Conservation (phyloP, 1,140 invertebrate species). For the Papilio glaucus region DNA sequence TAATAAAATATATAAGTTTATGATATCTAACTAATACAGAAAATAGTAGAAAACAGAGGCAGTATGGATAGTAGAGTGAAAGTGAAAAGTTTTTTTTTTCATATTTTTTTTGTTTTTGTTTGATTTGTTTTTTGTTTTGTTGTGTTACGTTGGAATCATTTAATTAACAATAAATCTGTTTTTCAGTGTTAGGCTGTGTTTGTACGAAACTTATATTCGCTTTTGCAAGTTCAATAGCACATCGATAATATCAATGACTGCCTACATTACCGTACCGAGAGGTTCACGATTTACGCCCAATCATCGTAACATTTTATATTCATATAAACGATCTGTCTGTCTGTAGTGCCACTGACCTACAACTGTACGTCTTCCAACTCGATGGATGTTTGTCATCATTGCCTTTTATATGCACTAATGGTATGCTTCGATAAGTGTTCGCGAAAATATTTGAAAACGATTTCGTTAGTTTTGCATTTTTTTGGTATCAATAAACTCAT, state of each 20-base stretch:
- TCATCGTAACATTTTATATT: slow-evolving; percentile 55
- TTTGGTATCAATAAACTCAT: no score
- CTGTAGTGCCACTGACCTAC: slow-evolving; percentile 51
- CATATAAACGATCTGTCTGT: slow-evolving; percentile 42
- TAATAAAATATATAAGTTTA: no score
- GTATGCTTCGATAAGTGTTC: background rate
- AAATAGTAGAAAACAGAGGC: no score
- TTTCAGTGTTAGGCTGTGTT: background rate
- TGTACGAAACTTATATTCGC: slow-evolving; percentile 8
- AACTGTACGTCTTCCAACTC: slow-evolving; percentile 41
- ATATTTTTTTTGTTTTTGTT: no score
- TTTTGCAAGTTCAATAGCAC: slow-evolving; percentile 57
- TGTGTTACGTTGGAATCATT: no score
- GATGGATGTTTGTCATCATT: slow-evolving; percentile 28
- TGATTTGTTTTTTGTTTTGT: no score
- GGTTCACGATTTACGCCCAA: slow-evolving; percentile 47
- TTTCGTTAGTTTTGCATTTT: background rate
- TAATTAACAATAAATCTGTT: no score
- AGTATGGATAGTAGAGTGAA: no score
- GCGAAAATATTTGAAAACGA: background rate
- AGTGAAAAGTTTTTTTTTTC: no score
- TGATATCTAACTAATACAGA: no score
- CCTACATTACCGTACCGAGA: slow-evolving; percentile 42
- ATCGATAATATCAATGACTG: slow-evolving; percentile 52
- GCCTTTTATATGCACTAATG: slow-evolving; percentile 25